phyloP scores from a whole-genome alignment of 1,140 invertebrate genomes.

The Nylanderia fulva region DNA sequence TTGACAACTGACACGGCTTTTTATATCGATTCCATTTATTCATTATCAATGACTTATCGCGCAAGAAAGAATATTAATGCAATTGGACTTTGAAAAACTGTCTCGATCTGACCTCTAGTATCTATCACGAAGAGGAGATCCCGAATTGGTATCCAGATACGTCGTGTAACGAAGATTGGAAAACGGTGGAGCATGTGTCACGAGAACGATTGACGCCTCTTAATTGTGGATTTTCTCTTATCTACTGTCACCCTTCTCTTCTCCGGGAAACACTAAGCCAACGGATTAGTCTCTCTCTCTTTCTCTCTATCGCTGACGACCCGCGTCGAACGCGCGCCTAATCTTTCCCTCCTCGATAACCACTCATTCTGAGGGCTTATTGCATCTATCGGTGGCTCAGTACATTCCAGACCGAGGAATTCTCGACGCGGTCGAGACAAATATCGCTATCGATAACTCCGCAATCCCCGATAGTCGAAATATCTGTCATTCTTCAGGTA shows the following conservation, averaged over 20 bases:
- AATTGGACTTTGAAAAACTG: not conserved
- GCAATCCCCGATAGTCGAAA: conserved; percentile 44
- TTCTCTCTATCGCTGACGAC: conserved; percentile 82
- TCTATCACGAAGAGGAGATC: conserved; percentile 22
- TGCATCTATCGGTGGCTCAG: conserved; percentile 49
- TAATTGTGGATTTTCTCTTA: conserved; percentile 83
- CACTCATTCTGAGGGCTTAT: conserved; percentile 47
- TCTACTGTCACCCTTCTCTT: conserved; percentile 83
- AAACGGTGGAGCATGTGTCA: conserved; percentile 32
- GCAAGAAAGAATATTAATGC: not conserved
- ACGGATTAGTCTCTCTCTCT: conserved; percentile 84
- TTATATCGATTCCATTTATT: not conserved
- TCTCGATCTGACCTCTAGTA: not conserved
- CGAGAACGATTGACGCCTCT: conserved; percentile 80
- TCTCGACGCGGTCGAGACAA: conserved; percentile 59
- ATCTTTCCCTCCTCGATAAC: conserved; percentile 79
- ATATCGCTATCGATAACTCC: conserved; percentile 56
- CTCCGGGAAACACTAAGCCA: conserved; percentile 71
- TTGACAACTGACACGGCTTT: too few species aligned
- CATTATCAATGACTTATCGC: not conserved
- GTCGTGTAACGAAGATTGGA: conserved; percentile 17
- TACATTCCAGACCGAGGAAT: conserved; percentile 61
- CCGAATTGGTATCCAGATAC: conserved; percentile 5
- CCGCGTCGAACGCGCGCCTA: conserved; percentile 78
- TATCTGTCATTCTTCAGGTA: conserved; percentile 51